Evolutionary conservation across 2,113 vertebrate genomes (phyloP), one percentile per base, ranked within the genome.

Genomic region (Rhinoderma darwinii): DNA sequence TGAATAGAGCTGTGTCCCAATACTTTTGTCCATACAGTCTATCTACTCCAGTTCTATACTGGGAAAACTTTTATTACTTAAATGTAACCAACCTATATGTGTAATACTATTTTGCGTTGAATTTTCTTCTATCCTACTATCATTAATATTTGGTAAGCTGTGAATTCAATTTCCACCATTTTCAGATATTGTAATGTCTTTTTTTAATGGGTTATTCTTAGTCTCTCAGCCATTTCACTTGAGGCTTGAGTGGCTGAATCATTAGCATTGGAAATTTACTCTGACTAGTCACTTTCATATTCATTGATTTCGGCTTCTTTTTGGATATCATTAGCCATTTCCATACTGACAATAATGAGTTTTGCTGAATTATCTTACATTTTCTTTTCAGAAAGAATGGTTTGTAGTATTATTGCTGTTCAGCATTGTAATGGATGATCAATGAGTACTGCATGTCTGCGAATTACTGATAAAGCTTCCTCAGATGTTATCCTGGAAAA

Each of bases 261-360:
- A 77, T 77, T 77, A 54, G 50, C 47, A 78, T 78, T 78, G 20
- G 47, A 78, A 54, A 78, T 78, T 54, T 78, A 3, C 47, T 22
- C 17, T 37, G 39, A 30, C 32, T 35, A 39, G 35, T 72, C 35
- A 25, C 68, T 72, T 72, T 72, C 68, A 72, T 78, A 51, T 77
- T 77, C 75, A 54, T 78, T 56, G 30, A 35, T 78, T 78, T 54
- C 18, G 22, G 47, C 27, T 17, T 56, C 50, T 54, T 78, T 78
- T 32, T 27, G 74, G 47, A 54, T 35, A 78, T 78, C 76, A 32
- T 54, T 54, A 78, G 27, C 76, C 76, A 54, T 54, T 78, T 78
- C 47, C 30, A 78, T 78, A 22, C 25, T 22, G 76, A 78, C 47
- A 54, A 37, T 78, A 78, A 78, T 54, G 30, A 54, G 3, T 37